These are phyloP conservation scores for Tachina fera DNA, from an alignment of 2,888 invertebrate genomes.

Conservation along the genomic window DNA sequence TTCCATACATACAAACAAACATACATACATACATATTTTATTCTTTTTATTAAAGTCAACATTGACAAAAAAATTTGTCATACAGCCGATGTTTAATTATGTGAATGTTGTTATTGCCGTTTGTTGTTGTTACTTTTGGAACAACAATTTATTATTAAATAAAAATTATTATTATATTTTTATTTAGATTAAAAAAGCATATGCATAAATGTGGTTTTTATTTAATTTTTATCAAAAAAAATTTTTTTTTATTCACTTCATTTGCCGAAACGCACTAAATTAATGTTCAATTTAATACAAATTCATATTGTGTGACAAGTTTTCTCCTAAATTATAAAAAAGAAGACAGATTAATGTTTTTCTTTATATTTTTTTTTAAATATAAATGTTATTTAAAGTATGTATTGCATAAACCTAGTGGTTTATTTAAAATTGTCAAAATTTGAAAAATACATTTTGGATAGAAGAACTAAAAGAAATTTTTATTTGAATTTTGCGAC, in stretches of 20 bases:
- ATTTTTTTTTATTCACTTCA: constrained; percentile 38
- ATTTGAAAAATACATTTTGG: neutral
- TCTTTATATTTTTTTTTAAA: constrained; percentile 1
- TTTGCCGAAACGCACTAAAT: constrained; percentile 39
- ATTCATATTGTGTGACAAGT: constrained; percentile 28
- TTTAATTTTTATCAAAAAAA: constrained; percentile 48
- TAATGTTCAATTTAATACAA: constrained; percentile 18
- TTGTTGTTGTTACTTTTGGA: constrained; percentile 19
- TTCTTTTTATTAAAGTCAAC: constrained; percentile 32
- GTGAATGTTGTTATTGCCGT: neutral
- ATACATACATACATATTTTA: neutral
- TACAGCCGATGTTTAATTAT: neutral
- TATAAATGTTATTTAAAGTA: constrained; percentile 43
- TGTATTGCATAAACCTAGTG: constrained; percentile 51
- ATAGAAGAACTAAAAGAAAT: constrained; percentile 30
- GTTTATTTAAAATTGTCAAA: constrained; percentile 48
- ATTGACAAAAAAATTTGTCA: constrained; percentile 14
- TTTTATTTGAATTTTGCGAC: constrained; percentile 45
- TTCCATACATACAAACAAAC: neutral
- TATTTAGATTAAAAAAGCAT: neutral
- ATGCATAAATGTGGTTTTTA: neutral
- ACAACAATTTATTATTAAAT: constrained; percentile 25
- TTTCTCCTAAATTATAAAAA: constrained; percentile 17
- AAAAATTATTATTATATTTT: neutral
- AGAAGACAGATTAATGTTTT: neutral